phyloP scores from a whole-genome alignment of 1,140 invertebrate species.

The Drosophila persimilis region DNA sequence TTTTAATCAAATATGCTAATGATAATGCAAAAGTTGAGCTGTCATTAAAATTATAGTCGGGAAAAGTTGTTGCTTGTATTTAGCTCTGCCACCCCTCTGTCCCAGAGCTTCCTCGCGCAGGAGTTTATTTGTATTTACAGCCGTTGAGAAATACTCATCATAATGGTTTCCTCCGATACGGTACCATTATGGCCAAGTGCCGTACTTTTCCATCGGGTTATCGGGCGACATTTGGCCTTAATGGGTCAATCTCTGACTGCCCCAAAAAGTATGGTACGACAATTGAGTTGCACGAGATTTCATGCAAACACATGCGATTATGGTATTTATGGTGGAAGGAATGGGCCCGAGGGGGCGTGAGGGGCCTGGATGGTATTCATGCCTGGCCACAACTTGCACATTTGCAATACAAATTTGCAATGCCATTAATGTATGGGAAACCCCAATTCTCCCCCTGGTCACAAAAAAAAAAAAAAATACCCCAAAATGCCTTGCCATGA shows the following conservation, averaged over 20 bases:
- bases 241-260: slow-evolving; percentile 12
- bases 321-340: slow-evolving; percentile 39
- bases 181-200: not conserved
- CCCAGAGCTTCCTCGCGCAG: not conserved
- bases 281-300: slow-evolving; percentile 36
- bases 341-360: not conserved
- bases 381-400: slow-evolving; percentile 49
- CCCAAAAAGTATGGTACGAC: not conserved
- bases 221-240: slow-evolving; percentile 1
- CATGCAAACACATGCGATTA: slow-evolving; percentile 21
- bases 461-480: slow-evolving; percentile 41
- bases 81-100: no score
- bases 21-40: slow-evolving; percentile 64
- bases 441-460: slow-evolving; percentile 2
- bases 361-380: not conserved
- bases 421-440: slow-evolving; percentile 66
- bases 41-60: slow-evolving; percentile 56
- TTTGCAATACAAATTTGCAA: slow-evolving; percentile 76
- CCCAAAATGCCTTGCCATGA: slow-evolving; percentile 60
- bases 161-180: not conserved
- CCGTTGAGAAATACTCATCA: not conserved
- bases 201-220: not conserved
- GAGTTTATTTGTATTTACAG: slow-evolving; percentile 20
- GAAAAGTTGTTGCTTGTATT: slow-evolving; percentile 17
- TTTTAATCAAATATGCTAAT: slow-evolving; percentile 82